Percentiles rank a stretch among this genome's conserved stretches.
phyloP scores from a whole-genome alignment of 1,140 invertebrate genomes.

The Ladona fulva region DNA sequence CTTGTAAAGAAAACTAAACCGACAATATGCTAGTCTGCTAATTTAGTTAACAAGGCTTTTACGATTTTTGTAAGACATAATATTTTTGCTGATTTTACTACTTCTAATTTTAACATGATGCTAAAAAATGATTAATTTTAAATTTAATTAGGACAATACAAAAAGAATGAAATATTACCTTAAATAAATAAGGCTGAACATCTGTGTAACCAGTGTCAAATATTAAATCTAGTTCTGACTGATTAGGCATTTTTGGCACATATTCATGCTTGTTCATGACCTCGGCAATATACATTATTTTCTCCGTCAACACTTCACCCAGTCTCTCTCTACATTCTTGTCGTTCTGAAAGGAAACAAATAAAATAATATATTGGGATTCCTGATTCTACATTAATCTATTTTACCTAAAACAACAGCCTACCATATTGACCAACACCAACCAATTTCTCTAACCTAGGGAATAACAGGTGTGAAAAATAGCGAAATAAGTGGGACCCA shows the following conservation, averaged over 20 bases:
- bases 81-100: not conserved
- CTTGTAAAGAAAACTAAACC: no score
- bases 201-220: constrained; percentile 89
- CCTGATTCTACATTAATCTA: not conserved
- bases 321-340: constrained; percentile 81
- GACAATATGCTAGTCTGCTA: no score
- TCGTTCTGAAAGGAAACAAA: constrained; percentile 54
- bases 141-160: no score
- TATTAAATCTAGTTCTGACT: constrained; percentile 82
- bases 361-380: constrained; percentile 14
- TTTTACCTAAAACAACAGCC: no score
- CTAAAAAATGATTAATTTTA: no score
- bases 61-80: no score
- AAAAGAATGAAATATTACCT: constrained; percentile 37
- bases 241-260: constrained; percentile 88
- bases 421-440: no score
- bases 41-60: no score
- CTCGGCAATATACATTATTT: constrained; percentile 87
- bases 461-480: no score
- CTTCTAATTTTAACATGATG: no score
- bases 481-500: no score
- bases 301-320: constrained; percentile 84
- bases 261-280: constrained; percentile 93
- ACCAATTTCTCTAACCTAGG: no score
- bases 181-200: constrained; percentile 93